A percentile compares a stretch with the other conserved stretches of the same genome.
Conservation (phyloP, 30 jellyfish, hydroid and myxozoan genomes). For the Hydractinia echinata region DNA sequence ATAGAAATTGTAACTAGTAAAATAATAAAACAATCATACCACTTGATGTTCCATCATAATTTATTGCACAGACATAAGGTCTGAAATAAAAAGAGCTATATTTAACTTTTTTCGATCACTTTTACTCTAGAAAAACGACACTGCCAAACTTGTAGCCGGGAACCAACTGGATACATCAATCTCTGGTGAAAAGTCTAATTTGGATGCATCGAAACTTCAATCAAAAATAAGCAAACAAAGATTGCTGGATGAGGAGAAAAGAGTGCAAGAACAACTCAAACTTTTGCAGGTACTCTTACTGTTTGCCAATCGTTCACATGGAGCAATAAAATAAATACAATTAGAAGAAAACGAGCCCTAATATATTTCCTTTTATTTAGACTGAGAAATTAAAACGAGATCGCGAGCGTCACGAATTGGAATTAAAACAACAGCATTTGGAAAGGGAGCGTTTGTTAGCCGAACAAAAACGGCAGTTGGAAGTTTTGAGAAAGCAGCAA, state of each 20-base stretch:
- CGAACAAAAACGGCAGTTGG: slow-evolving; percentile 46
- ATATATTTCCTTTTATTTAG: background rate
- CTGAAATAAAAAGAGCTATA: background rate
- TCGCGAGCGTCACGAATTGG: slow-evolving; percentile 34
- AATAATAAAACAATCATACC: too few species aligned
- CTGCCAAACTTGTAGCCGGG: background rate
- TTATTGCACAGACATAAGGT: background rate
- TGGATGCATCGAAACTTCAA: background rate
- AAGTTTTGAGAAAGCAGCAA: slow-evolving; percentile 29
- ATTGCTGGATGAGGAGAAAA: slow-evolving; percentile 45
- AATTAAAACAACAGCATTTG: slow-evolving; percentile 37
- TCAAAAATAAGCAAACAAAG: slow-evolving; percentile 29
- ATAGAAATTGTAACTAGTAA: too few species aligned
- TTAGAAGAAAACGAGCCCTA: background rate
- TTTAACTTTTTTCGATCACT: background rate
- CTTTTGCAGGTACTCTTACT: slow-evolving; percentile 37
- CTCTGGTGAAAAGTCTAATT: background rate
- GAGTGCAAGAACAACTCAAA: slow-evolving; percentile 57
- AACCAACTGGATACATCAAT: too few species aligned
- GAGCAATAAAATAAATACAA: too few species aligned
- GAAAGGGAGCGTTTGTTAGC: slow-evolving; percentile 53
- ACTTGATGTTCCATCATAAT: too few species aligned
- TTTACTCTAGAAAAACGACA: background rate
- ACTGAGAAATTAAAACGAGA: slow-evolving; percentile 23
- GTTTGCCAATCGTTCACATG: background rate